phyloP scores from a whole-genome alignment of 2,797 vertebrate species.

The Poeciliopsis presidionis region DNA sequence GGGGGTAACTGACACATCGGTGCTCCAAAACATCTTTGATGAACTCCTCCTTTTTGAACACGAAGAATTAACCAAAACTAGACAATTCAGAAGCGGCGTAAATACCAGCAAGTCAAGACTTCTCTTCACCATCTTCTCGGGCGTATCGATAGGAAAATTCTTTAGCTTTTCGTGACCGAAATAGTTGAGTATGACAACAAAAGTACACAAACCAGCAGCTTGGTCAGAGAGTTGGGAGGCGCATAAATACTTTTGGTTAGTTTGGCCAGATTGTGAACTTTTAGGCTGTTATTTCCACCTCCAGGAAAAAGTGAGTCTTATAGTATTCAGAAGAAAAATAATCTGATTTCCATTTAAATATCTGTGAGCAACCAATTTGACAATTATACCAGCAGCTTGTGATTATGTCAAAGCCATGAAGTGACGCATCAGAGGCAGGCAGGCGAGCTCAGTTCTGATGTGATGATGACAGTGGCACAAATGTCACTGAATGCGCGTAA shows the following conservation, averaged over 20 bases:
- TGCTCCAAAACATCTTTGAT: not conserved
- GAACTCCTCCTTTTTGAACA: not conserved
- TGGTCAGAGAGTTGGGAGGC: not conserved
- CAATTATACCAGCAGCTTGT: not conserved
- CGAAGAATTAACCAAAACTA: not conserved
- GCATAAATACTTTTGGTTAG: not conserved
- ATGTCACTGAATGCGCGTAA: slow-evolving; percentile 29
- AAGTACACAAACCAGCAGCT: not conserved
- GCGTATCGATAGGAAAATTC: not conserved
- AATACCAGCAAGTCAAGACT: not conserved
- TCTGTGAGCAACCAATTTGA: not conserved
- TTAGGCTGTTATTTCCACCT: not conserved
- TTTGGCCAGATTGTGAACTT: not conserved
- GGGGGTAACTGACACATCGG: not conserved
- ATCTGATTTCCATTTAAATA: not conserved
- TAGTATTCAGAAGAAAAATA: not conserved
- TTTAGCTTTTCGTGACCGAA: not conserved
- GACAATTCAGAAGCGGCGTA: not conserved
- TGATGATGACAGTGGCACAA: slow-evolving; percentile 10
- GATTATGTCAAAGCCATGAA: not conserved
- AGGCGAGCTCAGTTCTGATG: slow-evolving; percentile 22
- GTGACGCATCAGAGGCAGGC: slow-evolving; percentile 7
- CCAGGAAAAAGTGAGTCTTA: not conserved
- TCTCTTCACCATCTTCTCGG: not conserved
- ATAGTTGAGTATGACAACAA: not conserved